These are phyloP conservation scores for Acridotheres tristis DNA, from an alignment of 2,797 vertebrate genomes.

Conservation along the genomic window DNA sequence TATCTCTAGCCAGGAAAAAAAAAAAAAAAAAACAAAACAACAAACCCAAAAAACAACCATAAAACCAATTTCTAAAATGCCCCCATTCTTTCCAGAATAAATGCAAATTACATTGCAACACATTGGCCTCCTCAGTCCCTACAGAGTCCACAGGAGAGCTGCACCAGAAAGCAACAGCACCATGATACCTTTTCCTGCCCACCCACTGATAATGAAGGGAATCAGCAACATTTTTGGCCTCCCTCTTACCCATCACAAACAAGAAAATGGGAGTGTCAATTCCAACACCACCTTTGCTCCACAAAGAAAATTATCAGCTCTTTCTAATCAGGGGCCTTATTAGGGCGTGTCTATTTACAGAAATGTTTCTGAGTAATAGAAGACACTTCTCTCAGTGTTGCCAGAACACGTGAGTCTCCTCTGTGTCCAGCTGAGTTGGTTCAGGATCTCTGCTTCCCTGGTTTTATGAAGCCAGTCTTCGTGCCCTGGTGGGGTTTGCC, in stretches of 20 bases:
- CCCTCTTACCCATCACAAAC: background rate
- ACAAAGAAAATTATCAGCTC: background rate
- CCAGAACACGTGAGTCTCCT: fast-evolving
- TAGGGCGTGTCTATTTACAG: background rate
- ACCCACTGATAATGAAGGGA: background rate
- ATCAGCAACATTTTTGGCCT: background rate
- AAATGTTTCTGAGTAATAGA: background rate
- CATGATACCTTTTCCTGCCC: background rate
- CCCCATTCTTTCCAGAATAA: background rate
- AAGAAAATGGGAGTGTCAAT: background rate
- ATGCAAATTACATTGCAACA: background rate
- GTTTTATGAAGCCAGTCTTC: background rate
- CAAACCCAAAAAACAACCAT: too few relatives aligned
- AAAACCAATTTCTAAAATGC: background rate
- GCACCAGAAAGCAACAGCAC: too few relatives aligned
- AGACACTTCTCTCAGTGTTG: fast-evolving
- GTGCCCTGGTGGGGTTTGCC: background rate
- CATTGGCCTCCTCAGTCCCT: background rate
- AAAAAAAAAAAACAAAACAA: background rate
- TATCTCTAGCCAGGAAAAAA: background rate
- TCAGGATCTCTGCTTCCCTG: background rate
- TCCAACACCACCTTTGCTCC: background rate
- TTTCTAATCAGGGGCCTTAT: background rate
- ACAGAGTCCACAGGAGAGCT: background rate
- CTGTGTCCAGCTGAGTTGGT: background rate